Evolutionary conservation across 2,113 vertebrate genomes (phyloP).

Genomic region (Clinocottus analis): DNA sequence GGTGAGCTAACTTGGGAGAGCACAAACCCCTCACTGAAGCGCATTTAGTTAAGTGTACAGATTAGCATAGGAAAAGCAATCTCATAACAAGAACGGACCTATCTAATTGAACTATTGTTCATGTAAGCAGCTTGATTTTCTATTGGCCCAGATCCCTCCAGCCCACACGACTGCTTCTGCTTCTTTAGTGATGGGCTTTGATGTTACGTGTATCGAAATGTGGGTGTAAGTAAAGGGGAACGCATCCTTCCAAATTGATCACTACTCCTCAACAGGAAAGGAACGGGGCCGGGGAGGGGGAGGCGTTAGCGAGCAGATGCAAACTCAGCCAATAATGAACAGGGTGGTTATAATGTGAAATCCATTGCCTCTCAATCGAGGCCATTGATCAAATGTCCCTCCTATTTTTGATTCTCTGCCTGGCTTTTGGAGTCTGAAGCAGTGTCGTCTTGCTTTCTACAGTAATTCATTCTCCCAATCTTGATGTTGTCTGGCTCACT

Average conservation of each 20-base stretch:
- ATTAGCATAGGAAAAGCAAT: slow-evolving; percentile 81
- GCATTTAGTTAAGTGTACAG: slow-evolving; percentile 78
- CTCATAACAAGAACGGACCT: slow-evolving; percentile 68
- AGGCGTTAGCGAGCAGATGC: slow-evolving; percentile 63
- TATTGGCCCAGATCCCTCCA: slow-evolving; percentile 33
- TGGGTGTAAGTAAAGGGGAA: slow-evolving; percentile 16
- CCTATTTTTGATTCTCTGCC: slow-evolving; percentile 57
- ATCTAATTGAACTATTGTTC: slow-evolving; percentile 79
- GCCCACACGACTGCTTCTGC: slow-evolving; percentile 22
- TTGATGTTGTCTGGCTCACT: neutral
- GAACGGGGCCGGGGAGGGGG: too few species aligned
- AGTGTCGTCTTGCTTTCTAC: slow-evolving; percentile 19
- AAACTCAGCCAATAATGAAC: slow-evolving; percentile 77
- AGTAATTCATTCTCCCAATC: slow-evolving; percentile 2
- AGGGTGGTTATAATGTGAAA: slow-evolving; percentile 77
- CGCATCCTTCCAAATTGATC: slow-evolving; percentile 69
- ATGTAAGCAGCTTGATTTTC: slow-evolving; percentile 68
- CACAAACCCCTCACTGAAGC: slow-evolving; percentile 54
- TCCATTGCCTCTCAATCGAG: slow-evolving; percentile 74
- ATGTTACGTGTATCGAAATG: slow-evolving; percentile 29
- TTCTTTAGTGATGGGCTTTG: slow-evolving; percentile 38
- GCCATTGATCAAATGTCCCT: slow-evolving; percentile 71
- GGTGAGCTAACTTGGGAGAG: slow-evolving; percentile 64
- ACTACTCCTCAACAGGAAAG: slow-evolving; percentile 61
- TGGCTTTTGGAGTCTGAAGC: slow-evolving; percentile 22